Evolutionary conservation across 2,797 vertebrate species (phyloP).

Genomic region (Mastacembelus armatus): DNA sequence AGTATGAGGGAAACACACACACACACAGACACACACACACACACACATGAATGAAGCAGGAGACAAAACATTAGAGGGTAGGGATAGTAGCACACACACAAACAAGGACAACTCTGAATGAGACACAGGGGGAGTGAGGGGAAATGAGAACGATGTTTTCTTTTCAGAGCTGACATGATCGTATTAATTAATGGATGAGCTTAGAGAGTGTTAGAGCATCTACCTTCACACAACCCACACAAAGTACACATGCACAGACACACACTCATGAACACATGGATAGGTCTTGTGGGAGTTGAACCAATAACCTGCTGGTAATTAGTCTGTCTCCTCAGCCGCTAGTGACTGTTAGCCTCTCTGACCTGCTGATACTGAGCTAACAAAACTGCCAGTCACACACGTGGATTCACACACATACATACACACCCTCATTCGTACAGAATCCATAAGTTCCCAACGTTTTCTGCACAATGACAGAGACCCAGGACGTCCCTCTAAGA

Average conservation of each 20-base stretch:
- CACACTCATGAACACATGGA: conserved; percentile 56
- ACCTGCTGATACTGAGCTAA: conserved; percentile 79
- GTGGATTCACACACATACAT: conserved; percentile 3
- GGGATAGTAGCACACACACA: neutral
- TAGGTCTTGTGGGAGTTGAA: conserved; percentile 77
- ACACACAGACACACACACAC: neutral
- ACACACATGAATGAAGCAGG: conserved; percentile 8
- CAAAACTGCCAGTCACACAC: conserved; percentile 72
- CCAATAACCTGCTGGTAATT: conserved; percentile 82
- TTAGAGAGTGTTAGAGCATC: conserved; percentile 56
- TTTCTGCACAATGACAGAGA: conserved; percentile 52
- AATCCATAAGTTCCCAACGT: conserved; percentile 20
- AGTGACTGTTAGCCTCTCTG: conserved; percentile 78
- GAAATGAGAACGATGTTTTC: conserved; percentile 62
- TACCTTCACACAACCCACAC: conserved; percentile 47
- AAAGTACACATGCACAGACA: conserved; percentile 4
- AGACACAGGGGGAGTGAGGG: conserved; percentile 27
- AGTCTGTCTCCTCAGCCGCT: conserved; percentile 79
- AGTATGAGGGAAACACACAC: conserved; percentile 9
- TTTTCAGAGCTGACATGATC: conserved; percentile 70
- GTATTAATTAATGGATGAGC: conserved; percentile 78
- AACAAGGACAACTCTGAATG: conserved; percentile 4
- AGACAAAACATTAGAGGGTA: conserved; percentile 1
- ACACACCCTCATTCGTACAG: neutral
- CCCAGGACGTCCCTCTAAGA: conserved; percentile 29